Percentiles rank a stretch among this genome's conserved stretches.
Conservation (phyloP, 2,888 invertebrate species). For the Brachypalpus laphriformis region DNA sequence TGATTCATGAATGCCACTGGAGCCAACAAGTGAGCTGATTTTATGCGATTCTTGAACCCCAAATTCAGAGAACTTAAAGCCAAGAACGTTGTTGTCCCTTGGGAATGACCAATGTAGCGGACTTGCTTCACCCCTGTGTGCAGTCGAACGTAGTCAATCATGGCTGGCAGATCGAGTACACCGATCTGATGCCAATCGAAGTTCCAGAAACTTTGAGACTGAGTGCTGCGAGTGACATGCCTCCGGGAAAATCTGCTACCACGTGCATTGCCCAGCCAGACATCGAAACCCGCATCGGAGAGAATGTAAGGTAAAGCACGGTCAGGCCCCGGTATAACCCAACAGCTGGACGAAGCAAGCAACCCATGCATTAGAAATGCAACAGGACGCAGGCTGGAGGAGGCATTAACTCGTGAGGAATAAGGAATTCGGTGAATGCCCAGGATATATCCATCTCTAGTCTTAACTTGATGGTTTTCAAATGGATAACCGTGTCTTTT, state of each 20-base stretch:
- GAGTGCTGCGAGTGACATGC: constrained; percentile 75
- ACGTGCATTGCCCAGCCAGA: constrained; percentile 79
- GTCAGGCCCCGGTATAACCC: constrained; percentile 77
- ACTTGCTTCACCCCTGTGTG: constrained; percentile 74
- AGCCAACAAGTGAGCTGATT: constrained; percentile 78
- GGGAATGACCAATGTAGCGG: constrained; percentile 78
- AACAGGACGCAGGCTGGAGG: constrained; percentile 73
- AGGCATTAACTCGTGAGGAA: constrained; percentile 74
- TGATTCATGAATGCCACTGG: constrained; percentile 79
- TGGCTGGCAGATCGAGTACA: constrained; percentile 78
- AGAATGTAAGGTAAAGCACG: constrained; percentile 77
- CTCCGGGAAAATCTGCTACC: constrained; percentile 78
- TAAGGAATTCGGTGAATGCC: constrained; percentile 79
- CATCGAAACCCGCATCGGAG: constrained; percentile 78
- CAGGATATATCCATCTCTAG: constrained; percentile 79
- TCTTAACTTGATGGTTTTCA: constrained; percentile 85
- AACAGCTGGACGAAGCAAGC: constrained; percentile 78
- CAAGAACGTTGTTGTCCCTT: constrained; percentile 78
- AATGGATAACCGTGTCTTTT: constrained; percentile 75
- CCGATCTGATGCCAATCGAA: constrained; percentile 80
- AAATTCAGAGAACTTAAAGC: constrained; percentile 75
- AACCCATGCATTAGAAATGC: constrained; percentile 79
- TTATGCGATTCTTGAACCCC: constrained; percentile 76
- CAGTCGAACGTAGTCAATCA: constrained; percentile 77
- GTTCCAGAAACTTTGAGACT: constrained; percentile 77